phyloP scores from a whole-genome alignment of 2,888 invertebrate species.

The Pseudoips prasinana region DNA sequence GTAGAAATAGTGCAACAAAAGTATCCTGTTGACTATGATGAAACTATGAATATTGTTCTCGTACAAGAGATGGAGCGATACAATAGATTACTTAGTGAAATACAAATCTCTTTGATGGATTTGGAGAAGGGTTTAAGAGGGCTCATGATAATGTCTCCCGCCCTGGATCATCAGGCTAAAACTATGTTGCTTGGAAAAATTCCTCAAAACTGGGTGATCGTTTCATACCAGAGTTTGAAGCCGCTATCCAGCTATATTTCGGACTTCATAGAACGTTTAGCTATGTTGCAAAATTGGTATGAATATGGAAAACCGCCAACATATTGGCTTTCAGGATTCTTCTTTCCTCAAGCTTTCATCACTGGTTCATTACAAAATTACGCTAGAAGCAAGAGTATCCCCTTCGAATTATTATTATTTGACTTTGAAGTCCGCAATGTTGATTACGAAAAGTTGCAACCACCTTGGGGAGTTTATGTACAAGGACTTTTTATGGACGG shows the following conservation, averaged over 20 bases:
- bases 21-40: constrained; percentile 88
- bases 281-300: constrained; percentile 87
- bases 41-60: constrained; percentile 93
- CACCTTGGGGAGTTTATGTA: constrained; percentile 85
- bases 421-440: constrained; percentile 85
- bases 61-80: constrained; percentile 89
- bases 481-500: constrained; percentile 92
- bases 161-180: constrained; percentile 87
- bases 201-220: constrained; percentile 90
- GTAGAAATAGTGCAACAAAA: constrained; percentile 84
- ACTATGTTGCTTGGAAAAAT: constrained; percentile 88
- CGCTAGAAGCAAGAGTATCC: constrained; percentile 92
- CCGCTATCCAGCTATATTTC: constrained; percentile 90
- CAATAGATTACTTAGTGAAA: constrained; percentile 84
- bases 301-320: constrained; percentile 87
- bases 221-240: constrained; percentile 95
- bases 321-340: constrained; percentile 97
- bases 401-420: constrained; percentile 91
- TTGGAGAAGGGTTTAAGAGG: constrained; percentile 92
- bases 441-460: constrained; percentile 62
- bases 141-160: constrained; percentile 92
- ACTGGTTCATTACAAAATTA: constrained; percentile 95
- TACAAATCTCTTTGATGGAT: constrained; percentile 85
- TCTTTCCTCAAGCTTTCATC: constrained; percentile 95
- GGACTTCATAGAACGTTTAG: constrained; percentile 89